Evolutionary conservation across 2,113 vertebrate species (phyloP).

Genomic region (Mystacornis crossleyi): DNA sequence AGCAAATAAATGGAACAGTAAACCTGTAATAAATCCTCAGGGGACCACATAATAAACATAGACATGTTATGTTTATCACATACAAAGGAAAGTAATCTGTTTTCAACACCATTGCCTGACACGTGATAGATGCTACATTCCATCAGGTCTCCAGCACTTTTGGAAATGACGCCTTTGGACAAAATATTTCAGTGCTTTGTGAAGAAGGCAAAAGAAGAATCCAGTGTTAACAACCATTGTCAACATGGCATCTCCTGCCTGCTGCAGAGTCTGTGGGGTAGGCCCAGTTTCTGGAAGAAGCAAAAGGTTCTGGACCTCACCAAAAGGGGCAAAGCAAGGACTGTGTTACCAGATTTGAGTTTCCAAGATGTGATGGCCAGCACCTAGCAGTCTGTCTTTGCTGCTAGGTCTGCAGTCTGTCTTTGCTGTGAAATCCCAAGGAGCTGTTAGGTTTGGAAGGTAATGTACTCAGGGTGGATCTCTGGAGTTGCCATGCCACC

Average conservation of each 20-base stretch:
- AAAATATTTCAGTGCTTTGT: conserved; percentile 6
- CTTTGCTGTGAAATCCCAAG: not conserved
- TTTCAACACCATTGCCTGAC: conserved; percentile 5
- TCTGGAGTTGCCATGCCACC: not conserved
- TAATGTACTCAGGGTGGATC: not conserved
- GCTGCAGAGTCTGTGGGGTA: not conserved
- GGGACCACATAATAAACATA: conserved; percentile 15
- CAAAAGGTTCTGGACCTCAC: not conserved
- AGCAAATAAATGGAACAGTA: conserved; percentile 21
- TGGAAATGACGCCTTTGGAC: not conserved
- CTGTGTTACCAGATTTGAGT: not conserved
- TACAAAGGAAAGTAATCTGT: conserved; percentile 30
- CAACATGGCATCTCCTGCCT: not conserved
- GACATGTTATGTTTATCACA: conserved; percentile 32
- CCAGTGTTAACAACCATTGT: not conserved
- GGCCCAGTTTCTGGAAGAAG: not conserved
- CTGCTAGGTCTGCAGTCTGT: no score
- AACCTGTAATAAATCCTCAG: conserved; percentile 25
- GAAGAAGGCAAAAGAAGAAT: not conserved
- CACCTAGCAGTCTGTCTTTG: not conserved
- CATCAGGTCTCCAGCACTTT: not conserved
- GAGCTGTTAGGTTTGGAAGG: not conserved
- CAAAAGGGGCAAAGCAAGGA: not conserved
- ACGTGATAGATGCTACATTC: not conserved
- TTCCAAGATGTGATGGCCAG: not conserved